Evolutionary conservation across 2,797 vertebrate genomes (phyloP), one percentile per base, ranked within the genome.

Genomic region (Gambelia wislizenii): DNA sequence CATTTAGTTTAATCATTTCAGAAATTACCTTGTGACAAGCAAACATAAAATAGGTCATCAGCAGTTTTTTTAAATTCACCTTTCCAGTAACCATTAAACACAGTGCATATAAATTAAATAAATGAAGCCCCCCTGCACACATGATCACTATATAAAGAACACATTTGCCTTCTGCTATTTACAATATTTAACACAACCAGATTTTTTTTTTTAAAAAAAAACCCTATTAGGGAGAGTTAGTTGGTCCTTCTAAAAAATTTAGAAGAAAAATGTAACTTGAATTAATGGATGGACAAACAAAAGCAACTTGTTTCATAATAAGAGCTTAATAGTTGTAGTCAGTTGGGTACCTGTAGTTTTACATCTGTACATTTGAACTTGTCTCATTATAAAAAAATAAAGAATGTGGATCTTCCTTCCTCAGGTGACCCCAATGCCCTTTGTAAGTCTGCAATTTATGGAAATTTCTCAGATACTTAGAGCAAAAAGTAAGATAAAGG

Each of bases 321-420:
- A 61, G 33, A 39, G 82, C 67, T 86, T 44, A 36, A 59, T 85
- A 89, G 39, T 33, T 86, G 54, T 82, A 90, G 61, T 22, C 91
- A 89, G 94, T 86, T 30, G 6, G 42, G 84, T 8, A 1, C 30
- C 9, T 84, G 85, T 80, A 89, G 81, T 76, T 3, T 36, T 42
- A 91, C 20, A 67, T 93, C 87, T 52, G 83, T 84, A 33, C 84
- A 84, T 86, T 30, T 90, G 85, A 94, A 77, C 74, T 74, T 87
- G 89, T 91, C 81, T 87, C 27, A 86, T 94, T 80, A 83, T n/a
- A 83, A 94, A 80, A 30, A 47, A 64, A 80, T 69, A 74, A 83
- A 93, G 92, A 91, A 76, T 83, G 84, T 6, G 44, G 85, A 44
- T 91, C 85, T 92, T 78, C 88, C 84, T 67, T 36, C 82, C 7